Conservation (phyloP, 2,888 invertebrate genomes). For the Sesia bembeciformis region DNA sequence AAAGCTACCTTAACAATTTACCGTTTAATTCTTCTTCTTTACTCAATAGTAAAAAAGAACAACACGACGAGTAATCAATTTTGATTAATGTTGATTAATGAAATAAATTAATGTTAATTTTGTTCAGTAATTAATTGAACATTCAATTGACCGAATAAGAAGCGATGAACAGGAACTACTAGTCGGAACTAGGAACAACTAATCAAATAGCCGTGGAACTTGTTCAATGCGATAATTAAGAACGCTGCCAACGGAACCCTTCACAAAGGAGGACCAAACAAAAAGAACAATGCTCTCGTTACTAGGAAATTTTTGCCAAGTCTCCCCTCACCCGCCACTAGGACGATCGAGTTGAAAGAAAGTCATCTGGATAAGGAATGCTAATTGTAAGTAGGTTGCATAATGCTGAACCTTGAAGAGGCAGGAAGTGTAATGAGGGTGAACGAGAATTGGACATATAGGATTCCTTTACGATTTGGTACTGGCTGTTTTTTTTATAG, state of each 20-base stretch:
- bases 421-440: neutral
- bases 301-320: slow-evolving; percentile 42
- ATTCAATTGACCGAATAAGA: no score
- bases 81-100: no score
- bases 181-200: slow-evolving; percentile 1
- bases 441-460: no score
- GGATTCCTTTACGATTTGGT: no score
- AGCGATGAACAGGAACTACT: no score
- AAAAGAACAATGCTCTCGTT: slow-evolving; percentile 63
- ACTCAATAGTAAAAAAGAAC: no score
- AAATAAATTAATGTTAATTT: no score
- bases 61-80: no score
- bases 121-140: no score
- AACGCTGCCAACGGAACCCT: slow-evolving; percentile 33
- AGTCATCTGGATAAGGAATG: slow-evolving; percentile 36
- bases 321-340: slow-evolving; percentile 15
- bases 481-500: no score
- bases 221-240: slow-evolving; percentile 49
- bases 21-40: no score
- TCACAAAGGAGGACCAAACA: slow-evolving; percentile 50
- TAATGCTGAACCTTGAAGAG: slow-evolving; percentile 11
- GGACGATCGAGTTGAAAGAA: slow-evolving; percentile 21
- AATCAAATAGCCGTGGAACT: slow-evolving; percentile 37
- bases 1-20: no score
- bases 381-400: slow-evolving; percentile 45